Evolutionary conservation across 30 jellyfish, hydroid and myxozoan genomes (phyloP), one percentile per base, ranked within the genome.

Genomic region (Clytia hemisphaerica): DNA sequence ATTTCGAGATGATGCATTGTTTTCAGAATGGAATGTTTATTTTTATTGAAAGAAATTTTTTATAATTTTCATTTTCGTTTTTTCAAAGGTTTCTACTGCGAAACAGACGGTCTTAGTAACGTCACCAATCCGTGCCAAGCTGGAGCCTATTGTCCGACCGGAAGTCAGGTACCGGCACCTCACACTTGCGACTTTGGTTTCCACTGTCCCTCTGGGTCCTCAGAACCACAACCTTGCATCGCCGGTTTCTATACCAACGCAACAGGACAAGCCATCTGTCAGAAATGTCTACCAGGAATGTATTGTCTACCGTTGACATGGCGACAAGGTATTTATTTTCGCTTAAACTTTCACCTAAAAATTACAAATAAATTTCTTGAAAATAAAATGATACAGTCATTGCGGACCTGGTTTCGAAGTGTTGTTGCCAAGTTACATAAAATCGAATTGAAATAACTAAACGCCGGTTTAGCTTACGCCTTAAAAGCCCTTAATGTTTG

Each of bases 121-220:
- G 90, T 67, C 4, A 82, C 95, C 9, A 72, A 54, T 35, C 79
- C 77, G 16, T 91, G 99, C 62, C 18, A 7, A 19, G 82, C 93
- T 61, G 99, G 99, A 49, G 73, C 94, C 2, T 91, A 91, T 63
- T 91, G 99, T 59, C 99, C 99, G 2, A 49, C 87, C 42, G 99
- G 99, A 21, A 83, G 96, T 7, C 60, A 50, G 30, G 70, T 55
- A 30, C 92, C 95, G n/a, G 67, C 92, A 4, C 95, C 84, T 25
- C 36, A 62, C 58, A 70, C 92, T 0, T 91, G 99, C 70, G 94
- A 95, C 4, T 57, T 72, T 45, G 99, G 99, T 14, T 91, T 91
- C 79, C 92, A 91, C 57, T 91, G 99, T 34, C 99, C 95, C 5
- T 57, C 73, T 38, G 99, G 99, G 6, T 82, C 94, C 53, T 58